A percentile compares a stretch with the other conserved stretches of the same genome.
Conservation (phyloP, 1,140 invertebrate genomes). For the Drosophila grimshawi region DNA sequence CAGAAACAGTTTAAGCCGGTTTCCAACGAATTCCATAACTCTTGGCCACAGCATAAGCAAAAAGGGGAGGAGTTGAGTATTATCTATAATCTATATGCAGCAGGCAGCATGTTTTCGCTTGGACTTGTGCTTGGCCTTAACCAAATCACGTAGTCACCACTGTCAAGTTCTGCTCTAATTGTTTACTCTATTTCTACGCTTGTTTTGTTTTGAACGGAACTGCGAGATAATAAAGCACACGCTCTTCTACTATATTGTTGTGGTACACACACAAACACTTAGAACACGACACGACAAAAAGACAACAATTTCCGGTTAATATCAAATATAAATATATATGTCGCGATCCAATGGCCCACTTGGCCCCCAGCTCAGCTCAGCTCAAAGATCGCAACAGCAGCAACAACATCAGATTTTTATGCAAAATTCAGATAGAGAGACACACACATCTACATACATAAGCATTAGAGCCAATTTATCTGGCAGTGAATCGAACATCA, state of each 20-base stretch:
- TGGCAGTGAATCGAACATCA: conserved; percentile 53
- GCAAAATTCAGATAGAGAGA: conserved; percentile 40
- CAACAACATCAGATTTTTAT: conserved; percentile 47
- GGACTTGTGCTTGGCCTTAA: conserved; percentile 6
- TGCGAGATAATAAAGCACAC: conserved; percentile 44
- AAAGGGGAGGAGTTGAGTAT: background rate
- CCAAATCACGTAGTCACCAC: conserved; percentile 35
- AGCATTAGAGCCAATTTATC: conserved; percentile 65
- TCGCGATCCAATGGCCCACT: conserved; percentile 34
- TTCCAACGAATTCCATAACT: conserved; percentile 46
- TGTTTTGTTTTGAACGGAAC: conserved; percentile 49
- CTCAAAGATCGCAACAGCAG: conserved; percentile 20
- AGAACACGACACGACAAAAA: conserved; percentile 39
- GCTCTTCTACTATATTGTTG: conserved; percentile 21
- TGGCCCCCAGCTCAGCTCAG: conserved; percentile 19
- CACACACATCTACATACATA: conserved; percentile 29
- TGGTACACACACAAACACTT: conserved; percentile 18
- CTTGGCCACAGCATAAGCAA: conserved; percentile 10
- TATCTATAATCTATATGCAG: conserved; percentile 8
- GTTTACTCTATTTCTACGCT: conserved; percentile 50
- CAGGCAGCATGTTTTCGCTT: background rate
- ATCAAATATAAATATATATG: conserved; percentile 18
- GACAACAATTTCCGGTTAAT: conserved; percentile 49
- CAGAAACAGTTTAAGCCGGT: conserved; percentile 41
- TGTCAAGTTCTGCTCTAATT: conserved; percentile 53